Evolutionary conservation across 2,797 vertebrate genomes (phyloP).

Genomic region (Triplophysa bombifrons): DNA sequence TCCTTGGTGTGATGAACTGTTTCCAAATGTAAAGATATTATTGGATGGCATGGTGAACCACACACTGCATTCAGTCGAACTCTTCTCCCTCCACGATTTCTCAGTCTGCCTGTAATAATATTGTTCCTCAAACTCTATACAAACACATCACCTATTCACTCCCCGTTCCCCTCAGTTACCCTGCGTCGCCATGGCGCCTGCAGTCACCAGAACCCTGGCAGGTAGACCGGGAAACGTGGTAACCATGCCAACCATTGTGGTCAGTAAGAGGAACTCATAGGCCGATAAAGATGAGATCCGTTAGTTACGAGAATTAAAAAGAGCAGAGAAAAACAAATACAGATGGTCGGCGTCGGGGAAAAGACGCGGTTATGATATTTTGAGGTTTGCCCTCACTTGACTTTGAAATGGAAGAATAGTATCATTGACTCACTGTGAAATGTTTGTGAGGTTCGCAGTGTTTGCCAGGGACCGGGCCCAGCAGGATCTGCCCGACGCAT

Average conservation of each 20-base stretch:
- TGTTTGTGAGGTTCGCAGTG: slow-evolving; percentile 32
- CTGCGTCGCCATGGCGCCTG: slow-evolving; percentile 66
- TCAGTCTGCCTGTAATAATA: slow-evolving; percentile 60
- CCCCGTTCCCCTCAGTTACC: slow-evolving; percentile 68
- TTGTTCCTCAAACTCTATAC: slow-evolving; percentile 69
- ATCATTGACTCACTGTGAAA: slow-evolving; percentile 41
- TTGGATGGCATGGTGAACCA: slow-evolving; percentile 32
- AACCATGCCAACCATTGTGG: slow-evolving; percentile 68
- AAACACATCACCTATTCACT: slow-evolving; percentile 72
- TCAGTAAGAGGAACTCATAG: slow-evolving; percentile 62
- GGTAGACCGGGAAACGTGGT: slow-evolving; percentile 64
- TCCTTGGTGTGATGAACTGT: slow-evolving; percentile 22
- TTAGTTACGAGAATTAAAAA: slow-evolving; percentile 51
- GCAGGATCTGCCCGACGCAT: slow-evolving; percentile 25
- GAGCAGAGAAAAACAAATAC: slow-evolving; percentile 51
- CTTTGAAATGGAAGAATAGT: slow-evolving; percentile 49
- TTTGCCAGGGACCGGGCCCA: slow-evolving; percentile 5
- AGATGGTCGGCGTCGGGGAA: slow-evolving; percentile 41
- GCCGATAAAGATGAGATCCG: slow-evolving; percentile 61
- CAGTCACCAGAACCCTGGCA: slow-evolving; percentile 68
- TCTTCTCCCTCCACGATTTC: slow-evolving; percentile 47
- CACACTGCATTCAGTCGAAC: slow-evolving; percentile 26
- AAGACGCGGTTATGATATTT: slow-evolving; percentile 40
- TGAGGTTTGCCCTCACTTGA: slow-evolving; percentile 47
- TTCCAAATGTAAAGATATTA: slow-evolving; percentile 31